phyloP scores from a whole-genome alignment of 2,113 vertebrate genomes.

The Himantopus leucocephalus region DNA sequence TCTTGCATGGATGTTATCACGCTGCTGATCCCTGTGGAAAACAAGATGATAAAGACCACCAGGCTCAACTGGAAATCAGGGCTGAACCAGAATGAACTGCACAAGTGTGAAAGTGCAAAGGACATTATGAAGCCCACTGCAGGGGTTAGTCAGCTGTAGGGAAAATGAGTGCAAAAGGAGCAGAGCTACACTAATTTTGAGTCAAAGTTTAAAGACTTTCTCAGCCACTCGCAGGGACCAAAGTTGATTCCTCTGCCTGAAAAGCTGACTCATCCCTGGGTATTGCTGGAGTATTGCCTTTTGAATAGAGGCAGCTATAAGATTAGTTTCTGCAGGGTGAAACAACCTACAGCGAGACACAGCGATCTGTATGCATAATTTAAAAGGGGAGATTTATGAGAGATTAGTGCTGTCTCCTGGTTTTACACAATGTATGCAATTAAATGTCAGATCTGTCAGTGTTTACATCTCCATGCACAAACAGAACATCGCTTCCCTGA shows the following conservation, averaged over 20 bases:
- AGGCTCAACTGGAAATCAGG: not conserved
- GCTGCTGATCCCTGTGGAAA: not conserved
- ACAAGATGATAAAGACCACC: not conserved
- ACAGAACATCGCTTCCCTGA: not conserved
- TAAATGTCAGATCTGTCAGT: not conserved
- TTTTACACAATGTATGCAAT: not conserved
- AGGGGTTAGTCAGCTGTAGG: not conserved
- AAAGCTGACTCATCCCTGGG: conserved; percentile 30
- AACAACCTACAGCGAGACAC: not conserved
- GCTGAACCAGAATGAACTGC: not conserved
- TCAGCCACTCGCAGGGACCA: not conserved
- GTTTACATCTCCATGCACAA: not conserved
- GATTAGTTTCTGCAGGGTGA: conserved; percentile 1
- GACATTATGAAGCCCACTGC: not conserved
- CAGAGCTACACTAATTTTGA: not conserved
- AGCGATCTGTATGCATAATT: not conserved
- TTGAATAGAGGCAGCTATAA: not conserved
- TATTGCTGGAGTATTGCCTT: not conserved
- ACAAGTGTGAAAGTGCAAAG: not conserved
- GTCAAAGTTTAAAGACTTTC: not conserved
- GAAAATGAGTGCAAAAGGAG: not conserved
- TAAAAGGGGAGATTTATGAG: not conserved
- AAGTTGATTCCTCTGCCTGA: conserved; percentile 19
- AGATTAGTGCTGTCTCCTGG: not conserved
- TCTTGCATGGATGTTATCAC: not conserved